phyloP scores from a whole-genome alignment of 2,888 invertebrate genomes.

The Seira musarum region DNA sequence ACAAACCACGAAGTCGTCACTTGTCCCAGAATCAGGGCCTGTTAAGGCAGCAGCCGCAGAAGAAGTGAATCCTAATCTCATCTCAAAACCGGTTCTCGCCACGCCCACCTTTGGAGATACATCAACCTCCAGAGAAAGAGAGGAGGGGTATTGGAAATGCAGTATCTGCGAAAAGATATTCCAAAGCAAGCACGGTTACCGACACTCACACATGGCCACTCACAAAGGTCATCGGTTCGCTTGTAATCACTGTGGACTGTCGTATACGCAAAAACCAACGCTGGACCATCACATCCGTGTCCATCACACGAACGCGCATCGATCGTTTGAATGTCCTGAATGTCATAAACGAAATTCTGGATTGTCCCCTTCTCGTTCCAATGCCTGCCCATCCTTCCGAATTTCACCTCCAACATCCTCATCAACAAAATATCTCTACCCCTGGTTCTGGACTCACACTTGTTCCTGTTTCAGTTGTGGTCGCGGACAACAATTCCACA shows the following conservation, averaged over 20 bases:
- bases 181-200: constrained; percentile 73
- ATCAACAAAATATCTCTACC: no score
- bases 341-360: constrained; percentile 29
- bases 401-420: constrained; percentile 19
- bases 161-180: constrained; percentile 67
- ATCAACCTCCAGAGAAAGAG: not conserved
- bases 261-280: constrained; percentile 74
- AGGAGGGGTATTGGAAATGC: constrained; percentile 53
- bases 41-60: not conserved
- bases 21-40: no score
- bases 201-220: constrained; percentile 73
- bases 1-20: not conserved
- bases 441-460: not conserved
- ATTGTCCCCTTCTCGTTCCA: not conserved
- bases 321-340: not conserved
- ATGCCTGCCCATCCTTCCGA: constrained; percentile 28
- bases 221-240: constrained; percentile 72
- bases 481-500: constrained; percentile 23
- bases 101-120: not conserved
- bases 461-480: constrained; percentile 19
- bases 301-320: constrained; percentile 22
- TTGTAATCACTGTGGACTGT: constrained; percentile 77
- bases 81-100: no score
- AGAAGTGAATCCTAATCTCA: not conserved
- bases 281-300: constrained; percentile 63